Evolutionary conservation across 1,140 invertebrate genomes (phyloP).

Genomic region (Pseudomyrmex flavicornis): DNA sequence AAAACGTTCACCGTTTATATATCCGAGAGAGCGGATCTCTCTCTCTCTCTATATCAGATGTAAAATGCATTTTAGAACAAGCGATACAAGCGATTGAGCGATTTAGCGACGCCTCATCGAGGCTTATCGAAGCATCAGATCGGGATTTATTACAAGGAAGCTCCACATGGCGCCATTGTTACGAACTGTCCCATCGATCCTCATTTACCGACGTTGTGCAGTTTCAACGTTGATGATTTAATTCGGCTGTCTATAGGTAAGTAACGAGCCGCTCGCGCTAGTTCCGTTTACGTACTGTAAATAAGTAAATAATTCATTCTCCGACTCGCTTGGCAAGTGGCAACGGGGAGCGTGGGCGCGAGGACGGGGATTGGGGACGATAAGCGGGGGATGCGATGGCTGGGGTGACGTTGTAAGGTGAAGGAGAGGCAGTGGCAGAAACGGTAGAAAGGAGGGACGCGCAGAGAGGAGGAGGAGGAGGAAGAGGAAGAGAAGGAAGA

Average conservation of each 20-base stretch:
- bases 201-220: neutral
- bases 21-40: neutral
- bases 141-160: neutral
- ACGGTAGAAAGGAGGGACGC: neutral
- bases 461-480: neutral
- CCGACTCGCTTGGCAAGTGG: conserved; percentile 76
- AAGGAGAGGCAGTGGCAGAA: conserved; percentile 49
- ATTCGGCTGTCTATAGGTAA: conserved; percentile 45
- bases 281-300: conserved; percentile 81
- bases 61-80: neutral
- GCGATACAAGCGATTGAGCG: neutral
- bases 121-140: neutral
- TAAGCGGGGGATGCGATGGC: conserved; percentile 10
- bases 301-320: conserved; percentile 84
- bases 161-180: neutral
- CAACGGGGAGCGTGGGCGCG: conserved; percentile 64
- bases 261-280: conserved; percentile 54
- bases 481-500: neutral
- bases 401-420: conserved; percentile 44
- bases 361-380: conserved; percentile 2
- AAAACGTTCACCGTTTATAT: neutral
- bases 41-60: neutral
- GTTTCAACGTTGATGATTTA: conserved; percentile 42
- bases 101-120: neutral
- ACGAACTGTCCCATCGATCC: conserved; percentile 9